Evolutionary conservation across 2,113 vertebrate genomes (phyloP), one percentile per base, ranked within the genome.

Genomic region (Uria lomvia): DNA sequence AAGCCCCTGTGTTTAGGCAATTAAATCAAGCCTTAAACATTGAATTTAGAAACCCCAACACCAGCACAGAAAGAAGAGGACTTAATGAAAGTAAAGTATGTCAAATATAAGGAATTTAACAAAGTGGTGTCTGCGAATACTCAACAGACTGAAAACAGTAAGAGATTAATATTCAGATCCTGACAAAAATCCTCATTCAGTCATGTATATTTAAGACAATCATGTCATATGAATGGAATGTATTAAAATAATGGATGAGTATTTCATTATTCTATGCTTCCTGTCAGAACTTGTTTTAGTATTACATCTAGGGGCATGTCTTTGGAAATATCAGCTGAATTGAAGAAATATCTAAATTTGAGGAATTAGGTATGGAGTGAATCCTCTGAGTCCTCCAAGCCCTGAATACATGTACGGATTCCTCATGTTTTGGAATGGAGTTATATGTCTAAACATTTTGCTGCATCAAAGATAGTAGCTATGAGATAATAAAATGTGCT

Each of bases 191-290:
- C n/a, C 65, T 97, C 24, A 92, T 89, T 96, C 72, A 89, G 19
- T 92, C 63, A 87, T 60, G 50, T 90, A 87, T 92, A 95, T 95
- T 96, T 96, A 82, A 96, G 73, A 70, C 55, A 96, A 81, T 75
- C 11, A 11, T 96, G 77, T 94, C 77, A 92, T 95, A 90, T 16
- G 47, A 92, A 90, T 82, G 45, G 74, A 95, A 93, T 79, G 53
- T 67, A 91, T 96, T 95, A 96, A 97, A 93, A 94, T 66, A 96
- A 97, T 93, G 72, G 50, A 94, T 94, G 36, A 76, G 11, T 92
- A 83, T 94, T 96, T 88, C 38, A 88, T 96, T 93, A 68, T 90
- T 67, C 59, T 94, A 38, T 72, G 34, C 26, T 91, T 78, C 36
- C 55, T 95, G 77, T 90, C 94, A 97, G 86, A 88, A 92, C 32